Conservation (phyloP, 1,140 invertebrate genomes). For the Zaprionus capensis region DNA sequence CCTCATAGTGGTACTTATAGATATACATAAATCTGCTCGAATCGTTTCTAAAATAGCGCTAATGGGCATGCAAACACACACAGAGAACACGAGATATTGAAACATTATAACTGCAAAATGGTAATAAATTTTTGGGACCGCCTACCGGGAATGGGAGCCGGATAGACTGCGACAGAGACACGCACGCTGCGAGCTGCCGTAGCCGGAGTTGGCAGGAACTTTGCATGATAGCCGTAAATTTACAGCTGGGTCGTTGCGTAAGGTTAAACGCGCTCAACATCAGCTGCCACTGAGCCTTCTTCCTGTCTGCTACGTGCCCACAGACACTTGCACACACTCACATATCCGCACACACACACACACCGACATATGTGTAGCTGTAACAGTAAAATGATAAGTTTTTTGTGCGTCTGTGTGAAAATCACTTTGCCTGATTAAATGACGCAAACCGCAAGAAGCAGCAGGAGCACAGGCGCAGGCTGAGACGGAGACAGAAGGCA, state of each 20-base stretch:
- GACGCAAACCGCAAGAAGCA: slow-evolving; percentile 55
- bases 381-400: slow-evolving; percentile 66
- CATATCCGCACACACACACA: slow-evolving; percentile 7
- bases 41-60: slow-evolving; percentile 76
- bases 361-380: slow-evolving; percentile 8
- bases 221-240: slow-evolving; percentile 74
- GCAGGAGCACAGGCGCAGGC: slow-evolving; percentile 25
- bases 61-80: slow-evolving; percentile 60
- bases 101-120: slow-evolving; percentile 82
- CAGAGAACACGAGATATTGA: slow-evolving; percentile 63
- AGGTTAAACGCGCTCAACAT: slow-evolving; percentile 73
- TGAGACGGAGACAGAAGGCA: background rate
- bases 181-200: slow-evolving; percentile 33
- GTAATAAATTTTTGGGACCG: slow-evolving; percentile 69
- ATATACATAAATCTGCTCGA: slow-evolving; percentile 38
- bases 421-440: slow-evolving; percentile 83
- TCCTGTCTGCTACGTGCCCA: slow-evolving; percentile 56
- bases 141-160: slow-evolving; percentile 30
- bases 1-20: slow-evolving; percentile 25
- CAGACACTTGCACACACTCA: slow-evolving; percentile 15
- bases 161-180: slow-evolving; percentile 37
- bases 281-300: slow-evolving; percentile 62
- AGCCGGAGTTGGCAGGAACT: slow-evolving; percentile 52
- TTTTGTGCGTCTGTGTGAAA: slow-evolving; percentile 46
- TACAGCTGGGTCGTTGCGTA: slow-evolving; percentile 72